Evolutionary conservation across 2,113 vertebrate species (phyloP), one percentile per base, ranked within the genome.

Genomic region (Perccottus glenii): DNA sequence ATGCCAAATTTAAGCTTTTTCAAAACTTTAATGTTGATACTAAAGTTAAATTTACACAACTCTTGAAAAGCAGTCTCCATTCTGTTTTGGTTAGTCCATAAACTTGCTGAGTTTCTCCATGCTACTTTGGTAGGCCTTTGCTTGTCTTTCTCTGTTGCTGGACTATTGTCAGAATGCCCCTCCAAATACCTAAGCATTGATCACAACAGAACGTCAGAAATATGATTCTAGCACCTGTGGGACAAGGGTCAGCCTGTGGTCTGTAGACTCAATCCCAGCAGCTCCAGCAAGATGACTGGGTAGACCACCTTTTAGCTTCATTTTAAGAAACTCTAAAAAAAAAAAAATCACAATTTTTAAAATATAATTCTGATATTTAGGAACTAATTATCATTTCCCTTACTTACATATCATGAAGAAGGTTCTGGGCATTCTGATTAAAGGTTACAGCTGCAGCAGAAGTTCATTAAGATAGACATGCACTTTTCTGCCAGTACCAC

Each of bases 241-340:
- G 40, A 35, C 36, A 67, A 57, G 11, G 9, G 32, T 60, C 3
- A 50, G 52, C 9, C 40, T 46, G 35, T 42, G 12, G 48, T 62
- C 44, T 33, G 83, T 72, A 35, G 81, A 79, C 70, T 88, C 88
- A 9, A 87, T 53, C 63, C 88, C 88, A 14, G 75, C 81, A 36
- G 67, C 64, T 60, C 75, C 48, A 11, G 72, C 3, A 67, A 64
- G 74, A 51, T 63, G 57, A 46, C 11, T 56, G 53, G 60, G 43
- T 5, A 48, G 46, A 27, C 67, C 55, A 32, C 52, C 36, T 61
- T 27, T 27, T 27, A 11, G 32, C 52, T 4, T 75, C 46, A 9
- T 59, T 75, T 79, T 50, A 64, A 5, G 14, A 27, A 44, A 48
- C 52, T 16, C 55, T 33, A 2, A 27, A 27, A 57, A 27, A 19